A percentile compares a stretch with the other conserved stretches of the same genome.
Evolutionary conservation across 2,888 invertebrate species (phyloP).

Genomic region (Patella pellucida): DNA sequence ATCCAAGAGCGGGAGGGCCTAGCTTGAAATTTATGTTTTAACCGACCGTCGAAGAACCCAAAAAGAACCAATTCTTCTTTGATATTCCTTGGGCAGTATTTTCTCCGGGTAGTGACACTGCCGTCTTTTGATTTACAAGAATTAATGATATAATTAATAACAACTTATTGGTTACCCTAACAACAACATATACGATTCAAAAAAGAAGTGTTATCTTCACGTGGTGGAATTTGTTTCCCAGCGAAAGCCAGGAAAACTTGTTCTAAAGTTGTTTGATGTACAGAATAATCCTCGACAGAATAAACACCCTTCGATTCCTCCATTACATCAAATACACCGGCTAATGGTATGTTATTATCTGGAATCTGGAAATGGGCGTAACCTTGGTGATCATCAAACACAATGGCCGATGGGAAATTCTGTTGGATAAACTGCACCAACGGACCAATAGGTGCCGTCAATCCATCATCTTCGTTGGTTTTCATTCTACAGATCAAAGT

Average conservation of each 20-base stretch:
- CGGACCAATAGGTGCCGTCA: not conserved
- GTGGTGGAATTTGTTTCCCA: slow-evolving; percentile 48
- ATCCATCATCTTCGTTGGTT: not conserved
- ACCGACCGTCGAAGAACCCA: too few species aligned
- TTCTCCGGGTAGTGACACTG: too few species aligned
- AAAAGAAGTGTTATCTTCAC: slow-evolving; percentile 20
- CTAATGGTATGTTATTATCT: slow-evolving; percentile 58
- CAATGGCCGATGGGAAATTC: slow-evolving; percentile 71
- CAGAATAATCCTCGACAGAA: slow-evolving; percentile 66
- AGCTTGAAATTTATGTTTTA: too few species aligned
- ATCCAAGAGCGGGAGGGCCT: too few species aligned
- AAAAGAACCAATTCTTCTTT: too few species aligned
- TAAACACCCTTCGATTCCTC: slow-evolving; percentile 55
- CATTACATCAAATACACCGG: slow-evolving; percentile 65
- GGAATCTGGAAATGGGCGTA: slow-evolving; percentile 64
- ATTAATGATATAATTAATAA: too few species aligned
- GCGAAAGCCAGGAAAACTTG: slow-evolving; percentile 73
- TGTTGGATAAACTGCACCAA: not conserved
- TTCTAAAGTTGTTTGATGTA: slow-evolving; percentile 68
- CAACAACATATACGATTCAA: too few species aligned
- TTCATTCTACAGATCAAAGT: slow-evolving; percentile 74
- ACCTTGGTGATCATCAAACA: slow-evolving; percentile 81
- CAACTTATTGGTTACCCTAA: too few species aligned
- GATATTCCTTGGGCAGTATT: too few species aligned
- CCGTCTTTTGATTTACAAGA: too few species aligned